A percentile compares a stretch with the other conserved stretches of the same genome.
Conservation (phyloP, 2,888 invertebrate species). For the Biston stratarius region DNA sequence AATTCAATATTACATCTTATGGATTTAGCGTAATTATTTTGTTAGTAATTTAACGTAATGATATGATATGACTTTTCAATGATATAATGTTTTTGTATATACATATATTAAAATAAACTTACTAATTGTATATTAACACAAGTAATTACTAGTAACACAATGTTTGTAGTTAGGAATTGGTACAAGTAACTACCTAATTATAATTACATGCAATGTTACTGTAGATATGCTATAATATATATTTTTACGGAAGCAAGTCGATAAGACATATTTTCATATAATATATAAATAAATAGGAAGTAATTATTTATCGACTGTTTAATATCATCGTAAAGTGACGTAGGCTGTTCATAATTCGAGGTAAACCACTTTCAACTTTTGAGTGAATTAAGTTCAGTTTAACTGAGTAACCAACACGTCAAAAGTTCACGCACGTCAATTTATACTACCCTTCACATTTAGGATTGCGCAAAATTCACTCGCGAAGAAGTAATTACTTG, state of each 20-base stretch:
- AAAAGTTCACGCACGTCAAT: constrained; percentile 18
- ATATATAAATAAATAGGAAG: constrained; percentile 28
- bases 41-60: no score
- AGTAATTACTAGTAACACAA: no score
- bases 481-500: constrained; percentile 16
- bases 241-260: constrained; percentile 27
- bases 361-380: constrained; percentile 36
- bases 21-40: no score
- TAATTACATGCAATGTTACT: no score
- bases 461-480: constrained; percentile 20
- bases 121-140: no score
- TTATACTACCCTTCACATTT: constrained; percentile 28
- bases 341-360: constrained; percentile 16
- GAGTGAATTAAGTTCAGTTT: constrained; percentile 3
- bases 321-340: constrained; percentile 25
- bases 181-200: no score
- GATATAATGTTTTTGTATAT: no score
- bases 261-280: background rate
- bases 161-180: no score
- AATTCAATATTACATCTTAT: no score
- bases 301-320: constrained; percentile 12
- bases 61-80: no score
- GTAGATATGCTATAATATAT: background rate
- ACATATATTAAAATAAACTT: no score
- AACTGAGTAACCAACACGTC: constrained; percentile 8